Evolutionary conservation across 2,888 invertebrate species (phyloP).

Genomic region (Gymnoscelis rufifasciata): DNA sequence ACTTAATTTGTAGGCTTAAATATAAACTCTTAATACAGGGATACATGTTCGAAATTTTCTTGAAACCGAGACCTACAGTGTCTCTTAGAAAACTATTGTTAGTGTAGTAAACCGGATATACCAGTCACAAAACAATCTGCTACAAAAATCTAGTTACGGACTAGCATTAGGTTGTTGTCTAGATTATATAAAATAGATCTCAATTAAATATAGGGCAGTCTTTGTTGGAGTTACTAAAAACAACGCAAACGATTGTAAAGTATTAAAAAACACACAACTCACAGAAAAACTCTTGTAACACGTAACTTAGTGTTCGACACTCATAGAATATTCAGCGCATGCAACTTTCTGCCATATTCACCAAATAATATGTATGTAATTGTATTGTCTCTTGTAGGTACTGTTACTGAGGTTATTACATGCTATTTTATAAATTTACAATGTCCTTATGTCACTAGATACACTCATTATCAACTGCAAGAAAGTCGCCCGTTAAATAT

Average conservation of each 20-base stretch:
- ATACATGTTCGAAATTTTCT: conserved; percentile 1
- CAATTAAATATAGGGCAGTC: conserved; percentile 79
- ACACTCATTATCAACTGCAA: conserved; percentile 24
- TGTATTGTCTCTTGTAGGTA: conserved; percentile 69
- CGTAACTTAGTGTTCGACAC: conserved; percentile 49
- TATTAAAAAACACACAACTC: conserved; percentile 59
- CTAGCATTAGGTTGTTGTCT: conserved; percentile 72
- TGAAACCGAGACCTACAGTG: background rate
- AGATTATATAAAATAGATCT: conserved; percentile 77
- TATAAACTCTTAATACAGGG: conserved; percentile 3
- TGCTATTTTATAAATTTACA: conserved; percentile 47
- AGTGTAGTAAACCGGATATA: conserved; percentile 17
- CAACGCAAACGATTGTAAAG: conserved; percentile 68
- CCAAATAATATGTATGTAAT: conserved; percentile 70
- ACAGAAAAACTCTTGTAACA: conserved; percentile 46
- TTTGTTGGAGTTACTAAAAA: conserved; percentile 76
- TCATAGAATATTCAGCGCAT: conserved; percentile 50
- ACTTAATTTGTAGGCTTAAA: conserved; percentile 8
- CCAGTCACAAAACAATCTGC: conserved; percentile 19
- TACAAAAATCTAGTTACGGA: conserved; percentile 61
- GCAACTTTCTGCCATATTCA: conserved; percentile 74
- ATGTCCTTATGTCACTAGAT: conserved; percentile 1
- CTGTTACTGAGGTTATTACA: conserved; percentile 59
- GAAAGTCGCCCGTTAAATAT: background rate
- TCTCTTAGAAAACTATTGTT: background rate